A percentile compares a stretch with the other conserved stretches of the same genome.
Conservation (phyloP, 2,888 invertebrate genomes). For the Lasioglossum leucozonium region DNA sequence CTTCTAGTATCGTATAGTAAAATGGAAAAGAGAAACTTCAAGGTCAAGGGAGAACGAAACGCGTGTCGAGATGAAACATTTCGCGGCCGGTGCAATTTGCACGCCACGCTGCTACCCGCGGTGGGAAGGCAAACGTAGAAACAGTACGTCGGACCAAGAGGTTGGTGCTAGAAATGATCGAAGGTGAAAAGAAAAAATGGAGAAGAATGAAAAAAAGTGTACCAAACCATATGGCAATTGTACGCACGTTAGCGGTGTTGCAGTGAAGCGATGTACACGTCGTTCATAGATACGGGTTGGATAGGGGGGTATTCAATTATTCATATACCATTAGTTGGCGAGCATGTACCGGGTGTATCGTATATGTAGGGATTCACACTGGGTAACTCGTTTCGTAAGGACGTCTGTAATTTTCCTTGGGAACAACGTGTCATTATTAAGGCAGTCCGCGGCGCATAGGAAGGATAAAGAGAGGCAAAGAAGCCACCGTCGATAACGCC, state of each 20-base stretch:
- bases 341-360: conserved; percentile 67
- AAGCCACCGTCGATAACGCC: conserved; percentile 61
- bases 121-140: neutral
- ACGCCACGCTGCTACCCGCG: neutral
- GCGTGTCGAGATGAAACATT: neutral
- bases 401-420: conserved; percentile 59
- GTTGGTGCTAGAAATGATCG: neutral
- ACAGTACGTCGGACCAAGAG: neutral
- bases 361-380: conserved; percentile 46
- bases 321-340: conserved; percentile 74
- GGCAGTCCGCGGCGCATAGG: conserved; percentile 9
- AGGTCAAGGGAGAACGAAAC: neutral
- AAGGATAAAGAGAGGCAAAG: conserved; percentile 33
- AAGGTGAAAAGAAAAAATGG: neutral
- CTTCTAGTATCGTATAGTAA: too few species aligned
- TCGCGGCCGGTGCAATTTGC: neutral
- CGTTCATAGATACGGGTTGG: conserved; percentile 68
- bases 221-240: conserved; percentile 25
- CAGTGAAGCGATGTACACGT: conserved; percentile 61
- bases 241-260: conserved; percentile 64
- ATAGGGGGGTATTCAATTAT: conserved; percentile 75
- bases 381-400: conserved; percentile 52
- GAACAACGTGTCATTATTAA: conserved; percentile 63
- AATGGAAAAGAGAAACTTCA: neutral
- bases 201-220: neutral